These are phyloP conservation scores for Stegastes partitus DNA, from an alignment of 2,113 vertebrate genomes.

Conservation along the genomic window DNA sequence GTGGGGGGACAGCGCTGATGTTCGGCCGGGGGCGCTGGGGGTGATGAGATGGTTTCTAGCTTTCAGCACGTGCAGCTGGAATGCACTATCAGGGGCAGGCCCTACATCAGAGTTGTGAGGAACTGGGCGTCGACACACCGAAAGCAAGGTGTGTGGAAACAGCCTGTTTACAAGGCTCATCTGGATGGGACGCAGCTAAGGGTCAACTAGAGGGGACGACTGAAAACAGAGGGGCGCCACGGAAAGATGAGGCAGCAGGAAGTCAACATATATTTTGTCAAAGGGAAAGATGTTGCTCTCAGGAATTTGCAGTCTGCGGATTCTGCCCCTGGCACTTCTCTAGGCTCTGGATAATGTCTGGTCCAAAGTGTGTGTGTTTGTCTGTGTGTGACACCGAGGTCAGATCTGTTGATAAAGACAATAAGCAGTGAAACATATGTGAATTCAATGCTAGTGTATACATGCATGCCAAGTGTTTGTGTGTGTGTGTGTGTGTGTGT, in stretches of 20 bases:
- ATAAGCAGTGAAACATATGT: slow-evolving; percentile 63
- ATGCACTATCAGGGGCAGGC: slow-evolving; percentile 74
- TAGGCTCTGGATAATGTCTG: slow-evolving; percentile 83
- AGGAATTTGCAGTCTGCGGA: slow-evolving; percentile 76
- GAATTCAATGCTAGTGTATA: slow-evolving; percentile 32
- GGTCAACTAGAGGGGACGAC: slow-evolving; percentile 84
- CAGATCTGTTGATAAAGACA: slow-evolving; percentile 73
- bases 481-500: slow-evolving; percentile 56
- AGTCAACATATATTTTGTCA: slow-evolving; percentile 79
- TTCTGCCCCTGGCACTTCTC: slow-evolving; percentile 52
- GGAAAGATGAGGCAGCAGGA: slow-evolving; percentile 54
- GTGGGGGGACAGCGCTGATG: slow-evolving; percentile 50
- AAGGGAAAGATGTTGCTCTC: slow-evolving; percentile 73
- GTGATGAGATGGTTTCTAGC: slow-evolving; percentile 83
- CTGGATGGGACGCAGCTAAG: slow-evolving; percentile 79
- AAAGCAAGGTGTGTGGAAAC: slow-evolving; percentile 84
- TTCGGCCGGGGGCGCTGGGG: slow-evolving; percentile 22
- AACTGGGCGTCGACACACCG: slow-evolving; percentile 83
- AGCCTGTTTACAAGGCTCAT: slow-evolving; percentile 86
- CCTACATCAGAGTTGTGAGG: slow-evolving; percentile 80
- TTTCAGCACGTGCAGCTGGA: slow-evolving; percentile 87
- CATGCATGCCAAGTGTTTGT: slow-evolving; percentile 51
- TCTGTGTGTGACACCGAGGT: slow-evolving; percentile 60
- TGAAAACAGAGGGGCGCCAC: slow-evolving; percentile 75
- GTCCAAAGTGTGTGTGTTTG: slow-evolving; percentile 46